phyloP scores from a whole-genome alignment of 2,113 vertebrate species.

The Galemys pyrenaicus region DNA sequence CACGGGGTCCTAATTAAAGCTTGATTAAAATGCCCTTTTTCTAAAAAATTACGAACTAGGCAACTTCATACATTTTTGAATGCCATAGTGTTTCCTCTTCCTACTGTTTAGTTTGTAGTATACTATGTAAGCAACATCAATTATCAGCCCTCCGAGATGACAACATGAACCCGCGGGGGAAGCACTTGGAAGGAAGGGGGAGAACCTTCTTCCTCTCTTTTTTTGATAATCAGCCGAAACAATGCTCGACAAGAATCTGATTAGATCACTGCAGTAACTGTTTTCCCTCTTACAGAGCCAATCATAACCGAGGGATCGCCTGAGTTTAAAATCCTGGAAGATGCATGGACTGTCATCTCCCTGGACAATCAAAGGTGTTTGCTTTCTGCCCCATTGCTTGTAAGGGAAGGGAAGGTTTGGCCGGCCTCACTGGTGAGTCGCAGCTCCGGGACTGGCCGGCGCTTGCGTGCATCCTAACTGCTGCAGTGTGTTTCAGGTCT shows the following conservation, averaged over 20 bases:
- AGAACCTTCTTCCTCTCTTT: not conserved
- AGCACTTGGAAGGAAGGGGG: constrained; percentile 23
- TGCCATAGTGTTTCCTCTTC: constrained; percentile 66
- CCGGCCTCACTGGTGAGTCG: fast-evolving
- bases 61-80: constrained; percentile 78
- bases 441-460: fast-evolving
- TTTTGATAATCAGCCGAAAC: constrained; percentile 58
- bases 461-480: constrained; percentile 61
- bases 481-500: constrained; percentile 86
- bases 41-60: constrained; percentile 75
- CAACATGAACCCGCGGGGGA: constrained; percentile 65
- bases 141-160: constrained; percentile 66
- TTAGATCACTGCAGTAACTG: constrained; percentile 69
- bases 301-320: constrained; percentile 94
- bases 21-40: constrained; percentile 85
- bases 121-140: constrained; percentile 58
- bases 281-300: constrained; percentile 89
- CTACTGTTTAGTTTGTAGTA: constrained; percentile 72
- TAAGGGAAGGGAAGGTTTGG: not conserved
- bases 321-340: constrained; percentile 91
- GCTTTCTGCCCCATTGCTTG: not conserved
- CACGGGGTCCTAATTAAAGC: constrained; percentile 85
- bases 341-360: constrained; percentile 95
- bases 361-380: constrained; percentile 92
- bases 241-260: constrained; percentile 66